Evolutionary conservation across 2,113 vertebrate species (phyloP).

Genomic region (Spea multiplicata): DNA sequence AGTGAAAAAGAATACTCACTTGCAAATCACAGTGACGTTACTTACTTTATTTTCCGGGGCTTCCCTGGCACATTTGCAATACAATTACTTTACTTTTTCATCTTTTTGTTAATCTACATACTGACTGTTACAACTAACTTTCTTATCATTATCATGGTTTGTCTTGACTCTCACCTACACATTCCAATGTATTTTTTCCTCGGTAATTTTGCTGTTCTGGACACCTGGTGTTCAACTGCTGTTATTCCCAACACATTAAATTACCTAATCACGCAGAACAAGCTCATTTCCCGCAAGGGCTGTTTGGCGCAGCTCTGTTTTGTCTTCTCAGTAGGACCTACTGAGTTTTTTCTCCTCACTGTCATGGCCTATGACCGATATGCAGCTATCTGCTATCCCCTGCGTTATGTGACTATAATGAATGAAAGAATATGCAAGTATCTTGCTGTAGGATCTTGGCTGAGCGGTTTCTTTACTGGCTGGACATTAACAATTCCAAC

Average conservation of each 20-base stretch:
- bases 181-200: conserved; percentile 29
- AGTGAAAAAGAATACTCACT: not conserved
- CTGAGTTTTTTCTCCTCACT: conserved; percentile 3
- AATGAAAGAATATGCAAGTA: conserved; percentile 48
- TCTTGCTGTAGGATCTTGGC: conserved; percentile 47
- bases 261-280: not conserved
- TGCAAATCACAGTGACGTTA: not conserved
- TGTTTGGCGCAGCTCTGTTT: conserved; percentile 31
- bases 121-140: conserved; percentile 49
- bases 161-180: not conserved
- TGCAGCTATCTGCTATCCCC: conserved; percentile 22
- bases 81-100: conserved; percentile 4
- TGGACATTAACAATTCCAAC: conserved; percentile 53
- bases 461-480: conserved; percentile 52
- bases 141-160: conserved; percentile 38
- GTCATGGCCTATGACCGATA: conserved; percentile 40
- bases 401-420: conserved; percentile 51
- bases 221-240: conserved; percentile 15
- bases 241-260: conserved; percentile 23
- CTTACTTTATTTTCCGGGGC: conserved; percentile 24
- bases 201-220: conserved; percentile 22
- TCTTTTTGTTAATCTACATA: not conserved
- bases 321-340: conserved; percentile 3
- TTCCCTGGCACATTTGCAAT: conserved; percentile 26
- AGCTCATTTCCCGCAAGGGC: not conserved